phyloP scores from a whole-genome alignment of 1,140 invertebrate species.

The Chironomus striatipennis region DNA sequence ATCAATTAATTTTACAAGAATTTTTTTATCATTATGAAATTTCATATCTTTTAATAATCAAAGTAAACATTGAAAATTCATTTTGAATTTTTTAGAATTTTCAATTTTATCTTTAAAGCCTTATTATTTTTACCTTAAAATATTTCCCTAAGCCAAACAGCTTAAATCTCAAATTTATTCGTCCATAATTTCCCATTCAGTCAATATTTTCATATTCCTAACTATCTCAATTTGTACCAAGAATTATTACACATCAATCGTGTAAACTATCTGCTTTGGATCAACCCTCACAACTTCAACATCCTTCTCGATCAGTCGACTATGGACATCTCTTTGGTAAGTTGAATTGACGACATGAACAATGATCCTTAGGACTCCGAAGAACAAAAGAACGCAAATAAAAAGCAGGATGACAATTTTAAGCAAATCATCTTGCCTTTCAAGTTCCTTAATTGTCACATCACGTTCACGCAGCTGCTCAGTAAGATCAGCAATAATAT shows the following conservation, averaged over 20 bases:
- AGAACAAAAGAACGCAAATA: background rate
- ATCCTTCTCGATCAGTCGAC: background rate
- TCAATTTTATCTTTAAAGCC: no score
- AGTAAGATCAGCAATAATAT: background rate
- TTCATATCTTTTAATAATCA: no score
- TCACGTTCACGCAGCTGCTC: background rate
- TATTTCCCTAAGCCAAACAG: no score
- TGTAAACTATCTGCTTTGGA: slow-evolving; percentile 12
- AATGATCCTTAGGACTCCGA: background rate
- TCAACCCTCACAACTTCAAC: background rate
- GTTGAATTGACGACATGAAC: background rate
- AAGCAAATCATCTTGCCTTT: background rate
- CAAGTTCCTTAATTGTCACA: slow-evolving; percentile 3
- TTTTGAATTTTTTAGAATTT: no score
- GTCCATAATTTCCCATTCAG: no score
- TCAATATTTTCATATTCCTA: no score
- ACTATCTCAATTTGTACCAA: no score
- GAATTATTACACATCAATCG: background rate
- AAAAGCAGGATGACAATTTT: background rate
- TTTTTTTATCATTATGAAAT: no score
- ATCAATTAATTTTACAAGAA: no score
- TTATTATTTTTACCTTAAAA: no score
- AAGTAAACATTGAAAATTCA: no score
- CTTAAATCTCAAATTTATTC: no score
- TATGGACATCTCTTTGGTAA: background rate